Evolutionary conservation across 2,797 vertebrate species (phyloP), one percentile per base, ranked within the genome.

Genomic region (Trichosurus vulpecula): DNA sequence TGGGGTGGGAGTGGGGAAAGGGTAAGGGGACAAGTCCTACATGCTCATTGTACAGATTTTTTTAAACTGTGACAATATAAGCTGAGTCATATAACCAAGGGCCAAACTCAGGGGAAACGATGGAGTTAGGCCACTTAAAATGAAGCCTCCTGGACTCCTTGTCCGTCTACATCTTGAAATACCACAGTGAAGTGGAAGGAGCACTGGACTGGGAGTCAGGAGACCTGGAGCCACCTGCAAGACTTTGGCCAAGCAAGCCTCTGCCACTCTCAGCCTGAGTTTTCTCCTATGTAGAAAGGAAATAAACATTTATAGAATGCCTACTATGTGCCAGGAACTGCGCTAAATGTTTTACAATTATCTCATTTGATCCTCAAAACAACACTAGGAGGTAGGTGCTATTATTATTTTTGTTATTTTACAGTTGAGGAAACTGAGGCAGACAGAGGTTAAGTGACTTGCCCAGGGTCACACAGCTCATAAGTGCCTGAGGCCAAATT

Each of bases 321-420:
- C n/a, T 54, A 87, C 25, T 57, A 55, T 1, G 1, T 3, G n/a
- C 47, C 14, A 31, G 57, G 30, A 54, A n/a, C 66, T 0, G 0
- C 41, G 16, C 89, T 6, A 52, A 41, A 93, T 9, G 29, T 52
- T 53, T 0, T 0, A 12, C 4, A 35, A 6, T 29, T 0, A 1
- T 11, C 55, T 31, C 30, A 2, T 27, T 30, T 14, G n/a, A 31
- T 30, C 56, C 90, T 53, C 6, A 31, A 16, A 0, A 35, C 0
- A n/a, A 92, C 19, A 13, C 4, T 1, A 0, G 12, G 35, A 6
- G 58, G 16, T 16, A 66, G 58, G 58, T n/a, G 31, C 31, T 11
- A 47, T 51, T 51, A 29, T 0, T 35, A 27, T 0, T 30, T 13
- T 9, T 30, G 6, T 0, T 5, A 0, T 4, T 4, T 31, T 0